These are phyloP conservation scores for Scaeva pyrastri DNA, from an alignment of 2,888 invertebrate species.

Conservation along the genomic window DNA sequence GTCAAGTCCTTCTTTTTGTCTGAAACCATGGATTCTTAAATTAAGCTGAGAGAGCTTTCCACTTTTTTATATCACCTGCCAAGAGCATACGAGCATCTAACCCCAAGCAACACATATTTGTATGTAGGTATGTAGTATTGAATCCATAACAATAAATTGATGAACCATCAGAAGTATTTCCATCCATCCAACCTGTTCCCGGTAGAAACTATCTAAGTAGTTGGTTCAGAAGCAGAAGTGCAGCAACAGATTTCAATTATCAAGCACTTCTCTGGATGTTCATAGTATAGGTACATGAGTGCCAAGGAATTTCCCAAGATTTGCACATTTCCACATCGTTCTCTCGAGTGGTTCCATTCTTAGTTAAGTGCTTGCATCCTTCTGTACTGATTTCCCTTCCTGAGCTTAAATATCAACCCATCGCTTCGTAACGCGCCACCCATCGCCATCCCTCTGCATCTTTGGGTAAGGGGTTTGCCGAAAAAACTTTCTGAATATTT, in stretches of 20 bases:
- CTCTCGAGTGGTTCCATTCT: slow-evolving; percentile 53
- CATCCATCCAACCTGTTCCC: background rate
- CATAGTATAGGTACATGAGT: slow-evolving; percentile 15
- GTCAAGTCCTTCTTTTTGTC: background rate
- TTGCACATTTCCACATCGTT: slow-evolving; percentile 48
- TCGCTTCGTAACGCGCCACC: no score
- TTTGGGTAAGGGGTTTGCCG: background rate
- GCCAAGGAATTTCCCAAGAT: slow-evolving; percentile 56
- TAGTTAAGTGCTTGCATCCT: slow-evolving; percentile 49
- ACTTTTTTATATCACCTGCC: slow-evolving; percentile 28
- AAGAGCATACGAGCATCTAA: background rate
- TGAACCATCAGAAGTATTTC: slow-evolving; percentile 32
- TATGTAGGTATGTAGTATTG: no score
- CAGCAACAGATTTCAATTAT: slow-evolving; percentile 67
- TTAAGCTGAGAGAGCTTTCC: slow-evolving; percentile 18
- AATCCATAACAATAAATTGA: slow-evolving; percentile 56
- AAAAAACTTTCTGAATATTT: slow-evolving; percentile 48
- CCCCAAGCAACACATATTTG: slow-evolving; percentile 20
- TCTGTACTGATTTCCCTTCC: background rate
- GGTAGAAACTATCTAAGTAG: no score
- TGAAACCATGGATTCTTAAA: slow-evolving; percentile 6
- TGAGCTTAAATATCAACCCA: background rate
- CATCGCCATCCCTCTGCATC: no score
- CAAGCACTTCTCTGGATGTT: slow-evolving; percentile 41
- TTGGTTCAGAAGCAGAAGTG: slow-evolving; percentile 32